A percentile compares a stretch with the other conserved stretches of the same genome.
Conservation (phyloP, 2,797 vertebrate species). For the Sarcophilus harrisii region DNA sequence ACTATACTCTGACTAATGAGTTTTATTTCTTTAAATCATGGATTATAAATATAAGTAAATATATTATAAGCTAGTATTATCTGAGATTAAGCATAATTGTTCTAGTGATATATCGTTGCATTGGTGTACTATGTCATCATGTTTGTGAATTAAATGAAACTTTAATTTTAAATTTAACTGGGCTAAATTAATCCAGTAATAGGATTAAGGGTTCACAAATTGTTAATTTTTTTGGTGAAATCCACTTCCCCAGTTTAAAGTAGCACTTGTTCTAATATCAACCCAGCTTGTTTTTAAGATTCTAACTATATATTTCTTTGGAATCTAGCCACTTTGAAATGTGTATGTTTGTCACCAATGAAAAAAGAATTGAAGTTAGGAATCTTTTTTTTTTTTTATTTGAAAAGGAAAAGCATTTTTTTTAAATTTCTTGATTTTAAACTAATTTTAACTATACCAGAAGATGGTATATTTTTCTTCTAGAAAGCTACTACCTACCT, state of each 20-base stretch:
- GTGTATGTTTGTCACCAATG: slow-evolving; percentile 37
- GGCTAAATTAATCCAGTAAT: slow-evolving; percentile 6
- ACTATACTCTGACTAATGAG: neutral
- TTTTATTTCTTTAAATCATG: neutral
- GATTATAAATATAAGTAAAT: neutral
- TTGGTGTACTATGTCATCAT: neutral
- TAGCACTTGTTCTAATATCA: slow-evolving; percentile 6
- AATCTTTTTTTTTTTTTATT: slow-evolving; percentile 55
- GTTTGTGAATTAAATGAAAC: slow-evolving; percentile 27
- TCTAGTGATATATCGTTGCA: neutral
- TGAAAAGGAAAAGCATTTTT: neutral
- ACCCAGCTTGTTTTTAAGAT: slow-evolving; percentile 23
- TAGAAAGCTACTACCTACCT: slow-evolving; percentile 47
- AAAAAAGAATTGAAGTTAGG: slow-evolving; percentile 42
- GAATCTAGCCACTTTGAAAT: slow-evolving; percentile 61
- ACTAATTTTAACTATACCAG: slow-evolving; percentile 59
- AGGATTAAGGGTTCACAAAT: slow-evolving; percentile 19
- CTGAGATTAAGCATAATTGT: neutral
- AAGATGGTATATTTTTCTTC: slow-evolving; percentile 69
- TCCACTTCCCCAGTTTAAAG: slow-evolving; percentile 54
- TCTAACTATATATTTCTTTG: slow-evolving; percentile 56
- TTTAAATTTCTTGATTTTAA: slow-evolving; percentile 49
- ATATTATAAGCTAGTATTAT: neutral
- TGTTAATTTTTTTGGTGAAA: slow-evolving; percentile 47
- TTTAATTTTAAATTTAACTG: slow-evolving; percentile 35